Evolutionary conservation across 2,797 vertebrate genomes (phyloP).

Genomic region (Alectoris magna): DNA sequence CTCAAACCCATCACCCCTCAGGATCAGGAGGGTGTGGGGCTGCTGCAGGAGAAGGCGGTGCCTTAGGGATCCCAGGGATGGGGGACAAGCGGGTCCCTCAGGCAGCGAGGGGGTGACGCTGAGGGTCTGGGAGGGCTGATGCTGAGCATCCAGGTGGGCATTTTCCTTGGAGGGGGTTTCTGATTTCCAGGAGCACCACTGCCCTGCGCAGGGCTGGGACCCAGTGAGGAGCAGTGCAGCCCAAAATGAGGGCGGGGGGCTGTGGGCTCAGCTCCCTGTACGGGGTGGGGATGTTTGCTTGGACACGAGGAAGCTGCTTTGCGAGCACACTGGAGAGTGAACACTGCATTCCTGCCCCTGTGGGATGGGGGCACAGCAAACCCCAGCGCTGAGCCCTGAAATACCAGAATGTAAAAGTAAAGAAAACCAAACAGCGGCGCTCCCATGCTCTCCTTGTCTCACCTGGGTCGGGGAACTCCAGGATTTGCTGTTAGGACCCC

Average conservation of each 20-base stretch:
- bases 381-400: neutral
- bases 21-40: neutral
- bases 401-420: neutral
- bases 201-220: too few species aligned
- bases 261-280: neutral
- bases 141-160: neutral
- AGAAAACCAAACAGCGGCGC: neutral
- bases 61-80: fast-evolving
- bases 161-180: neutral
- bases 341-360: neutral
- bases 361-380: fast-evolving
- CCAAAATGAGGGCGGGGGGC: fast-evolving
- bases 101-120: neutral
- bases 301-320: fast-evolving
- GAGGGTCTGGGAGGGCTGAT: too few species aligned
- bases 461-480: neutral
- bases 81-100: neutral
- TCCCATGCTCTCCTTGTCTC: neutral
- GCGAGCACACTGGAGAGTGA: neutral
- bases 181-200: neutral
- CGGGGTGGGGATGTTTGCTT: neutral
- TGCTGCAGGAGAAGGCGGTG: fast-evolving
- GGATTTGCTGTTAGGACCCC: neutral
- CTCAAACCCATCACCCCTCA: constrained; percentile 60
- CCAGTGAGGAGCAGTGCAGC: fast-evolving